phyloP scores from a whole-genome alignment of 2,797 vertebrate genomes.

The Gambusia yucatana region DNA sequence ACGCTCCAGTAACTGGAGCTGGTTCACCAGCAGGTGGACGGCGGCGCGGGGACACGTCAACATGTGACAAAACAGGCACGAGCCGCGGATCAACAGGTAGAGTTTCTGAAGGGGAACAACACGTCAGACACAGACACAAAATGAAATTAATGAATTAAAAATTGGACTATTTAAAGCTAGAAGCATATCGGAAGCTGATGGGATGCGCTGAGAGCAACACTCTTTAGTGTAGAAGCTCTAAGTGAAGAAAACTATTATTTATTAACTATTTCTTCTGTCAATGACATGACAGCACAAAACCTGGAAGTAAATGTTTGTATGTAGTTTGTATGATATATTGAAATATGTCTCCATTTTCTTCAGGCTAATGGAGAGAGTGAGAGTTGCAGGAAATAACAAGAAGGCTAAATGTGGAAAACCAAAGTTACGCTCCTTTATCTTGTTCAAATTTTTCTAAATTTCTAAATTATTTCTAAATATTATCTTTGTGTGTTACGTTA shows the following conservation, averaged over 20 bases:
- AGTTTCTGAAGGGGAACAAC: constrained; percentile 72
- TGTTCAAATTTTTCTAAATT: background rate
- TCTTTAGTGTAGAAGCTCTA: background rate
- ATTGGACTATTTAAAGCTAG: background rate
- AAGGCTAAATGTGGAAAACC: background rate
- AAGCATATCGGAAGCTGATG: background rate
- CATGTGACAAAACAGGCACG: constrained; percentile 89
- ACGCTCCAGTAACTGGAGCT: constrained; percentile 87
- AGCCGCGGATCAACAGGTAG: constrained; percentile 89
- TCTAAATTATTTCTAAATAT: background rate
- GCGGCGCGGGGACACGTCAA: constrained; percentile 87
- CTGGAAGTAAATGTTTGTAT: background rate
- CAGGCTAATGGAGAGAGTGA: background rate
- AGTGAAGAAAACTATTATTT: background rate
- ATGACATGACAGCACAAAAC: background rate
- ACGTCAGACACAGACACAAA: background rate
- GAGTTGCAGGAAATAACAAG: background rate
- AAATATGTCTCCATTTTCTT: background rate
- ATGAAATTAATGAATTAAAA: background rate
- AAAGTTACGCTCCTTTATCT: background rate
- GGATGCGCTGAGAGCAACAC: background rate
- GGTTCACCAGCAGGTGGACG: constrained; percentile 88
- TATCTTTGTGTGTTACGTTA: background rate
- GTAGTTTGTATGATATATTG: background rate
- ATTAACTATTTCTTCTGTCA: background rate